Conservation (phyloP, 2,888 invertebrate species). For the Platynereis dumerilii region DNA sequence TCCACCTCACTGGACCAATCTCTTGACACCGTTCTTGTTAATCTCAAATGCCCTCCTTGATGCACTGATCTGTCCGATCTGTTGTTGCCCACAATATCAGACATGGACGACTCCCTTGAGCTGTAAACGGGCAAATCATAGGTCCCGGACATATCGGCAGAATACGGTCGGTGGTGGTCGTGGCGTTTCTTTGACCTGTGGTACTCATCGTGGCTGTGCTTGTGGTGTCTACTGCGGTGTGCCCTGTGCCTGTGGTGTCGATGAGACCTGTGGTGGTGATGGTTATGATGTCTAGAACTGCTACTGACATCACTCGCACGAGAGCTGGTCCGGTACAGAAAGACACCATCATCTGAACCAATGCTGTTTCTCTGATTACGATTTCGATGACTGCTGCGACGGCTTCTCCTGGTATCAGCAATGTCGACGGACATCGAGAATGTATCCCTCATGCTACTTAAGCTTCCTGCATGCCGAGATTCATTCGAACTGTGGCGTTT, state of each 20-base stretch:
- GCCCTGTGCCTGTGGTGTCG: neutral
- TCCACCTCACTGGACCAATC: too few species aligned
- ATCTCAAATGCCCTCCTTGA: too few species aligned
- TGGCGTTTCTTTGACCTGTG: too few species aligned
- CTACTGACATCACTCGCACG: neutral
- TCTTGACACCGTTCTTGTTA: too few species aligned
- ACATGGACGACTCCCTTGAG: too few species aligned
- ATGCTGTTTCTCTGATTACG: neutral
- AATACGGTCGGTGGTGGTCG: too few species aligned
- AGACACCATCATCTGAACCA: constrained; percentile 1
- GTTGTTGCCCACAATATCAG: too few species aligned
- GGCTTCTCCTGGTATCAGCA: neutral
- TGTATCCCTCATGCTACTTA: neutral
- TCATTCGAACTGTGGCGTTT: neutral
- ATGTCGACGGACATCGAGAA: neutral
- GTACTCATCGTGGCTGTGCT: neutral
- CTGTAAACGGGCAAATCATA: too few species aligned
- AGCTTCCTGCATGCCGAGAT: neutral
- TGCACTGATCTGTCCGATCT: too few species aligned
- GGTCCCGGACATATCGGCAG: too few species aligned
- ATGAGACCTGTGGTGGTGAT: neutral
- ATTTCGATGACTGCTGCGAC: neutral
- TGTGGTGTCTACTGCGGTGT: neutral
- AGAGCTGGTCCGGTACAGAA: neutral
- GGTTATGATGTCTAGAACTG: neutral